These are phyloP conservation scores for Macropis europaea DNA, from an alignment of 2,888 invertebrate species.

Conservation along the genomic window DNA sequence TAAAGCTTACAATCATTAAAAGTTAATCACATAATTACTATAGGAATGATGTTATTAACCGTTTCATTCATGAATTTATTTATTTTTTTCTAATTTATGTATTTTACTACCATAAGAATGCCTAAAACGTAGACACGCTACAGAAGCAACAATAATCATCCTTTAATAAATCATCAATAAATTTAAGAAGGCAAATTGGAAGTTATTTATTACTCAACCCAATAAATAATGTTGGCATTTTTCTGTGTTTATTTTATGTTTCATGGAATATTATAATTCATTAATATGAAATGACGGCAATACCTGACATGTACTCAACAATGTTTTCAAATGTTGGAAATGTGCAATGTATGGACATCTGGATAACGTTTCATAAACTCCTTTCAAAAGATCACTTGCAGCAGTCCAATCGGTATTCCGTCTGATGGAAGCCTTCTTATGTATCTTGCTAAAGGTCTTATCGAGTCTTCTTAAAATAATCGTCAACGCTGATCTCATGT, in stretches of 20 bases:
- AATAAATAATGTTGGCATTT: background rate
- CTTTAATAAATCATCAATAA: too few species aligned
- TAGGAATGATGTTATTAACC: background rate
- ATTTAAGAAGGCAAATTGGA: too few species aligned
- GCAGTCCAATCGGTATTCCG: constrained; percentile 99
- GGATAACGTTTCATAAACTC: constrained; percentile 95
- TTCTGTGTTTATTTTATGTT: background rate
- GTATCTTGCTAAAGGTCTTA: constrained; percentile 98
- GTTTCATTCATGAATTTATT: too few species aligned
- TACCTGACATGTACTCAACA: constrained; percentile 93
- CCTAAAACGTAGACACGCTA: too few species aligned
- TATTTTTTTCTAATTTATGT: too few species aligned
- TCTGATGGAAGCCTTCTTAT: constrained; percentile 95
- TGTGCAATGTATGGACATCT: constrained; percentile 98
- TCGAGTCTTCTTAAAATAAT: constrained; percentile 95
- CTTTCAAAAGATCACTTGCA: constrained; percentile 95
- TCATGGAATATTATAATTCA: background rate
- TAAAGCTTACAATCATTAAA: background rate
- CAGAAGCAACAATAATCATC: too few species aligned
- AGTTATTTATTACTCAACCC: too few species aligned
- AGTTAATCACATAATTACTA: background rate
- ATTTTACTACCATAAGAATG: too few species aligned
- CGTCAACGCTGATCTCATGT: constrained; percentile 93
- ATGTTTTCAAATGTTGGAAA: constrained; percentile 95
- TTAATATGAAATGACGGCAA: constrained; percentile 15